Base-by-base conservation (phyloP, 2,888 invertebrate genomes). In the Sarcophaga rosellei region DNA sequence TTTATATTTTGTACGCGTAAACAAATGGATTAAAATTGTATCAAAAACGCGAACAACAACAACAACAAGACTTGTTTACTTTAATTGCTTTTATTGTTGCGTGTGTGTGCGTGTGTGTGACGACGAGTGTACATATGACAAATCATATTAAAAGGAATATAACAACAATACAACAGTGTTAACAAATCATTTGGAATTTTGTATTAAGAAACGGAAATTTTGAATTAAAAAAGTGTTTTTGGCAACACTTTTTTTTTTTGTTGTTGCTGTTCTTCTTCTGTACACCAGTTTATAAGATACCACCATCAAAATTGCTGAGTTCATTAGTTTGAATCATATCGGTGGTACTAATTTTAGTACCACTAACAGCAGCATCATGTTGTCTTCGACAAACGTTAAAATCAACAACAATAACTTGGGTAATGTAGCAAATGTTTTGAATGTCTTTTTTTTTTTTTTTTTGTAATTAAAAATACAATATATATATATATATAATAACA, bases 231-330 rank as follows among this genome's bases (percentile, higher is more conserved):
- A 45, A 62, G 44, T 61, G 20, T 44, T 45, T 21, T 35, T 35
- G 35, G 35, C 35, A 35, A 57, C 69, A 57, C 11, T n/a, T 44
- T 63, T 35, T 44, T 3, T 74, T 72, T 23, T 70, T 15, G n/a
- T n/a, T n/a, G n/a, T n/a, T 61, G 25, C 4, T 35, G 44, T 44
- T 5, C n/a, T 44, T 5, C n/a, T n/a, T 61, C 35, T 68, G 53
- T 47, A 53, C 4, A 53, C 4, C 53, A 53, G 12, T 53, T 53
- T 12, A 53, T 21, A 63, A 53, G 62, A 70, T 76, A 80, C 87
- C 89, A 89, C 89, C 88, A 89, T 89, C 91, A 90, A 91, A 89
- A 91, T 91, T 90, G 91, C 92, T 88, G 91, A 91, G 90, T 87
- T 91, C 89, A 91, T 91, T 59, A 72, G 78, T 75, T 84, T 86